Evolutionary conservation across 2,797 vertebrate genomes (phyloP).

Genomic region (Dromococcyx pavoninus): DNA sequence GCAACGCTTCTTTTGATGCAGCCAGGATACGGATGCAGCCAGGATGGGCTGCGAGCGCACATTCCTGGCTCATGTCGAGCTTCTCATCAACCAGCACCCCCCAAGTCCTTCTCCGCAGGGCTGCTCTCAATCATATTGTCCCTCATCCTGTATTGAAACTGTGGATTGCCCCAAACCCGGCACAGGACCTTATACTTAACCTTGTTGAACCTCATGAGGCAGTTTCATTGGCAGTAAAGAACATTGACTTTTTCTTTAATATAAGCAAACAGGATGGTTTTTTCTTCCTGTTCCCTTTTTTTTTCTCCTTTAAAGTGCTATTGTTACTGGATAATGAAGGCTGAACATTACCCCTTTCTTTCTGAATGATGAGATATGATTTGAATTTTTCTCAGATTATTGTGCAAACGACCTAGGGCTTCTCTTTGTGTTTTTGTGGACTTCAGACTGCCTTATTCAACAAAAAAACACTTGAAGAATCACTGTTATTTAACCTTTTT

Average conservation of each 20-base stretch:
- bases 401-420: not conserved
- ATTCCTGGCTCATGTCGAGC: too few relatives aligned
- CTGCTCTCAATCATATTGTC: too few relatives aligned
- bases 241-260: not conserved
- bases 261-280: not conserved
- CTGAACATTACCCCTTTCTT: not conserved
- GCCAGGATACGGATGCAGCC: too few relatives aligned
- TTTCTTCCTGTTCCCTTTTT: accelerated
- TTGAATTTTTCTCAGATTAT: not conserved
- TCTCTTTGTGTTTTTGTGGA: not conserved
- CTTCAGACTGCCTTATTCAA: not conserved
- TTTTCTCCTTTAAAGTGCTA: not conserved
- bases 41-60: too few relatives aligned
- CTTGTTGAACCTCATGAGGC: too few relatives aligned
- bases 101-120: too few relatives aligned
- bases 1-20: too few relatives aligned
- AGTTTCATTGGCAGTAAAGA: not conserved
- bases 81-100: too few relatives aligned
- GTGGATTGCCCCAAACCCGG: too few relatives aligned
- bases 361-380: not conserved
- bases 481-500: not conserved
- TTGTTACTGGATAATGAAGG: not conserved
- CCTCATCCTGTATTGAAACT: too few relatives aligned
- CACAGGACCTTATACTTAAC: too few relatives aligned
- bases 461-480: not conserved